A percentile compares a stretch with the other conserved stretches of the same genome.
Conservation (phyloP, 1,140 invertebrate genomes). For the Lethrus apterus region DNA sequence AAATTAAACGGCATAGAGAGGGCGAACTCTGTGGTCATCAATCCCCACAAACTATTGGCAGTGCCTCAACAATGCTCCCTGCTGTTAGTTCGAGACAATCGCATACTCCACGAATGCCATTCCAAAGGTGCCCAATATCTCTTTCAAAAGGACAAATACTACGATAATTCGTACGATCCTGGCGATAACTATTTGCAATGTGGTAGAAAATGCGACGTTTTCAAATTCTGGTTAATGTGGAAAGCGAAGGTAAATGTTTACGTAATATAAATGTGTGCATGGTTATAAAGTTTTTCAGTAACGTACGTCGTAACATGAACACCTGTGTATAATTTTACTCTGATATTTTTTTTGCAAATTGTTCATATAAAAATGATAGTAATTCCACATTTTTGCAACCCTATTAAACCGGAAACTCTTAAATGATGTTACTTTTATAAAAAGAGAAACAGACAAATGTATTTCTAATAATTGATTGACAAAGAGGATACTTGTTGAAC, state of each 20-base stretch:
- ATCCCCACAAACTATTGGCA: conserved; percentile 61
- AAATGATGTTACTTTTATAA: too few species aligned
- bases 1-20: conserved; percentile 52
- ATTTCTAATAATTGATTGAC: too few species aligned
- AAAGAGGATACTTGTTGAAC: too few species aligned
- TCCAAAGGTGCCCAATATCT: conserved; percentile 52
- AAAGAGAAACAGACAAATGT: too few species aligned
- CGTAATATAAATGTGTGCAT: too few species aligned
- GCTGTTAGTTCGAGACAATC: conserved; percentile 44
- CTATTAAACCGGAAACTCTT: too few species aligned
- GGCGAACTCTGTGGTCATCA: conserved; percentile 60
- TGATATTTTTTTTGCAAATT: conserved; percentile 23
- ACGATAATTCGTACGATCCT: conserved; percentile 54
- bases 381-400: too few species aligned
- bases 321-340: too few species aligned
- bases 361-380: conserved; percentile 26
- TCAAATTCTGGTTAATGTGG: conserved; percentile 68
- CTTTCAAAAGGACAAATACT: conserved; percentile 62
- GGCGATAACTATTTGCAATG: conserved; percentile 64
- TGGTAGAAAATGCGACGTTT: conserved; percentile 59
- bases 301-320: too few species aligned
- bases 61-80: conserved; percentile 59
- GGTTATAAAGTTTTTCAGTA: too few species aligned
- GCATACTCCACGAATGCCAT: conserved; percentile 46
- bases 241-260: conserved; percentile 45